phyloP scores from a whole-genome alignment of 2,113 vertebrate genomes.

The Microtus oregoni region DNA sequence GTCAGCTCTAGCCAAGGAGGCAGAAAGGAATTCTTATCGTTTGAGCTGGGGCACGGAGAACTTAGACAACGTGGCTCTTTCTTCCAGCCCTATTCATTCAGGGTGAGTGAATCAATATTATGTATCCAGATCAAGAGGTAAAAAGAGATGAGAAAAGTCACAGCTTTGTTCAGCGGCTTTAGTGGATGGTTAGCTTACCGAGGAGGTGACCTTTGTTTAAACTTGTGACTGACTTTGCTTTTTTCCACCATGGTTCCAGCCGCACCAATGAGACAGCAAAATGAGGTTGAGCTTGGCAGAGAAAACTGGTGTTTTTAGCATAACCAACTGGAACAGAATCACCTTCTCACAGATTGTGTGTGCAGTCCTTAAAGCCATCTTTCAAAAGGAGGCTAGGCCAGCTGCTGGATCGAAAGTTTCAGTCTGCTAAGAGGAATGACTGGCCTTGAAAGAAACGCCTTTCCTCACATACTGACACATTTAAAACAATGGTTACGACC shows the following conservation, averaged over 20 bases:
- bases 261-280: not conserved
- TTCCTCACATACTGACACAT: not conserved
- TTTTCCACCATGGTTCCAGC: not conserved
- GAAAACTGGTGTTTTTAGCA: conserved; percentile 28
- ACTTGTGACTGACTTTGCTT: conserved; percentile 63
- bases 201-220: conserved; percentile 66
- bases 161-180: conserved; percentile 69
- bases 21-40: conserved; percentile 93
- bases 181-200: conserved; percentile 63
- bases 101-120: conserved; percentile 90
- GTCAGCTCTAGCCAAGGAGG: conserved; percentile 90
- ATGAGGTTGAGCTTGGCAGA: not conserved
- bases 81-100: conserved; percentile 96
- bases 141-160: conserved; percentile 53
- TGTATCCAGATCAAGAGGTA: conserved; percentile 68
- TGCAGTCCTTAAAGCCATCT: not conserved
- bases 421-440: not conserved
- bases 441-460: not conserved
- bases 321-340: not conserved
- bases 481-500: not conserved
- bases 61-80: conserved; percentile 97
- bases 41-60: conserved; percentile 96
- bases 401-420: conserved; percentile 45
- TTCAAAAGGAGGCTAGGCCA: not conserved
- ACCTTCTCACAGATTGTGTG: not conserved